Evolutionary conservation across 2,797 vertebrate genomes (phyloP), one percentile per base, ranked within the genome.

Genomic region (Prunella strophiata): DNA sequence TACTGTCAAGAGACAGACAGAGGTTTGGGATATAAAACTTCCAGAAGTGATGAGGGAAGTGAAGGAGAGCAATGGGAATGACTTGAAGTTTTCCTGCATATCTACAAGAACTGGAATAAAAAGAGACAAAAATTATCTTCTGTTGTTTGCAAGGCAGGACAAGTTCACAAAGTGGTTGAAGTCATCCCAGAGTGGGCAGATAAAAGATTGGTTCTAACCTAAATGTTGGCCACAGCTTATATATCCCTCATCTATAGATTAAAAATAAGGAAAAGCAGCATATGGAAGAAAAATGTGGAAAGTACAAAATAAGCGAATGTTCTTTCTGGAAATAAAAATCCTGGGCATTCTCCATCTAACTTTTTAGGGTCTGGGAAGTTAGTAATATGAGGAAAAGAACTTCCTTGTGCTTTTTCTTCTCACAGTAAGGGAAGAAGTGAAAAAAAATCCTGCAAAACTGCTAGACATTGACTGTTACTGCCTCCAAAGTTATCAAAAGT

Each of bases 271-370:
- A 59, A 88, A 34, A 84, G 13, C 32, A 93, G 10, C 62, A 62
- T 75, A 72, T 52, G 36, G 88, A 88, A 77, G 45, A 18, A 52
- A 89, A 71, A 38, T 48, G 29, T 26, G 73, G 57, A 88, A 93
- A 75, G 45, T 40, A 58, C 20, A 78, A 90, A 88, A 72, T 54
- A 72, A 8, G 11, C 3, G 0, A 75, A 43, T 70, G 34, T 68
- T 93, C 62, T 66, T 82, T 52, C 71, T 21, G 47, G 54, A 80
- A 94, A 88, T 71, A 85, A 89, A 93, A 94, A 42, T 42, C 54
- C 52, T 85, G 34, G 36, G 8, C 23, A 77, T 88, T 82, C 43
- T 86, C 77, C 30, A 16, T 29, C 12, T 5, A 34, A 30, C 22
- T 45, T 88, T 89, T 79, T 82, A 66, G 40, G 22, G 12, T n/a